Percentiles rank a stretch among this genome's conserved stretches.
These are phyloP conservation scores for Illadopsis cleaveri DNA, from an alignment of 2,113 vertebrate genomes.

Conservation along the genomic window DNA sequence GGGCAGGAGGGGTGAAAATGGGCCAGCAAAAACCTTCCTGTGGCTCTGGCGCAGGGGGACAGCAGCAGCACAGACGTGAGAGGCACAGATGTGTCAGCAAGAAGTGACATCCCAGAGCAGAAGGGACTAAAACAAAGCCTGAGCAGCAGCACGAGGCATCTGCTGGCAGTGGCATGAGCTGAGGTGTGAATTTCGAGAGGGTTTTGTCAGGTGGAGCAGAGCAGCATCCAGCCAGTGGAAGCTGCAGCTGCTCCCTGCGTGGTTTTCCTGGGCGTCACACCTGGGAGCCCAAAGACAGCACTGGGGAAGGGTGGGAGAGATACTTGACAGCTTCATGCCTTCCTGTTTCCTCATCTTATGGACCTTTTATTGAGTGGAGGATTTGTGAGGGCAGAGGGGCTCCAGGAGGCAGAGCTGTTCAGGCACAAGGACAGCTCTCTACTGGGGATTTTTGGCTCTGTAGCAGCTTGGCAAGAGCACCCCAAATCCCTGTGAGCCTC, in stretches of 20 bases:
- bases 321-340: rapidly evolving
- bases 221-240: not conserved
- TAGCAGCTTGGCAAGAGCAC: not conserved
- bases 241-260: not conserved
- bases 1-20: not conserved
- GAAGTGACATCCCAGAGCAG: not conserved
- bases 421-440: not conserved
- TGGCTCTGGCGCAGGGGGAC: rapidly evolving
- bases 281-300: rapidly evolving
- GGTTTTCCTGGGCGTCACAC: not conserved
- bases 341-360: not conserved
- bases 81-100: not conserved
- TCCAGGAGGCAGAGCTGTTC: not conserved
- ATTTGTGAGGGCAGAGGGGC: not conserved
- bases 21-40: not conserved
- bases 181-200: not conserved
- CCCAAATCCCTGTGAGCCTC: not conserved
- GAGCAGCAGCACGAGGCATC: not conserved
- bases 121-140: not conserved
- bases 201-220: not conserved
- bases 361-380: not conserved
- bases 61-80: rapidly evolving
- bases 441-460: rapidly evolving
- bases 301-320: not conserved
- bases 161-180: rapidly evolving